Conservation (phyloP, 1,140 invertebrate genomes). For the Eumaeus atala region DNA sequence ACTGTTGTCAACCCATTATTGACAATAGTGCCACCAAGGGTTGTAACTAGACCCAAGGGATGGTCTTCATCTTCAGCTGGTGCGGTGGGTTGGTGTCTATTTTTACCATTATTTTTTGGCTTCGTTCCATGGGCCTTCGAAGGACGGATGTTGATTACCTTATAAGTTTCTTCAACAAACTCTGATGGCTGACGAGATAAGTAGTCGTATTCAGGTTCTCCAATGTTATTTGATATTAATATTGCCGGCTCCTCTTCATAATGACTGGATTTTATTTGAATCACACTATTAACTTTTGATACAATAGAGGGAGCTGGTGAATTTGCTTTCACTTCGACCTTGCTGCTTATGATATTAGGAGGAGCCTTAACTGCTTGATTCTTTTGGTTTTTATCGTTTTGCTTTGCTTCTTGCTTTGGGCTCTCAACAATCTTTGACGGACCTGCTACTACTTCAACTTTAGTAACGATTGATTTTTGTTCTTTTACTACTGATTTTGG, state of each 20-base stretch:
- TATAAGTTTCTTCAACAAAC: slow-evolving; percentile 84
- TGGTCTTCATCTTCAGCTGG: slow-evolving; percentile 75
- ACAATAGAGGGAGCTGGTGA: slow-evolving; percentile 37
- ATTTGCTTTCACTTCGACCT: slow-evolving; percentile 74
- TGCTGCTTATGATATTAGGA: slow-evolving; percentile 55
- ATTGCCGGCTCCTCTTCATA: slow-evolving; percentile 67
- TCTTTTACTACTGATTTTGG: slow-evolving; percentile 62
- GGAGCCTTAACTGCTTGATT: slow-evolving; percentile 46
- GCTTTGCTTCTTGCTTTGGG: slow-evolving; percentile 45
- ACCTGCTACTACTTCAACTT: slow-evolving; percentile 75
- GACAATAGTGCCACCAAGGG: slow-evolving; percentile 86
- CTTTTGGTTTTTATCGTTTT: slow-evolving; percentile 50
- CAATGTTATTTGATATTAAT: slow-evolving; percentile 79
- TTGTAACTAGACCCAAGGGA: slow-evolving; percentile 86
- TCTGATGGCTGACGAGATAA: slow-evolving; percentile 87
- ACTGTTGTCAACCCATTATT: slow-evolving; percentile 88
- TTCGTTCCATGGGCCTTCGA: slow-evolving; percentile 66
- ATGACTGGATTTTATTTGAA: slow-evolving; percentile 70
- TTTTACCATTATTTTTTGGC: slow-evolving; percentile 60
- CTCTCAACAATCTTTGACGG: slow-evolving; percentile 67
- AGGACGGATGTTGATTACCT: slow-evolving; percentile 74
- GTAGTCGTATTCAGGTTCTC: slow-evolving; percentile 87
- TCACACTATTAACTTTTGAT: slow-evolving; percentile 65
- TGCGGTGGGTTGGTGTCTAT: slow-evolving; percentile 61
- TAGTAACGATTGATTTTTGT: slow-evolving; percentile 72